Evolutionary conservation across 2,888 invertebrate genomes (phyloP).

Genomic region (Philopedon plagiatum): DNA sequence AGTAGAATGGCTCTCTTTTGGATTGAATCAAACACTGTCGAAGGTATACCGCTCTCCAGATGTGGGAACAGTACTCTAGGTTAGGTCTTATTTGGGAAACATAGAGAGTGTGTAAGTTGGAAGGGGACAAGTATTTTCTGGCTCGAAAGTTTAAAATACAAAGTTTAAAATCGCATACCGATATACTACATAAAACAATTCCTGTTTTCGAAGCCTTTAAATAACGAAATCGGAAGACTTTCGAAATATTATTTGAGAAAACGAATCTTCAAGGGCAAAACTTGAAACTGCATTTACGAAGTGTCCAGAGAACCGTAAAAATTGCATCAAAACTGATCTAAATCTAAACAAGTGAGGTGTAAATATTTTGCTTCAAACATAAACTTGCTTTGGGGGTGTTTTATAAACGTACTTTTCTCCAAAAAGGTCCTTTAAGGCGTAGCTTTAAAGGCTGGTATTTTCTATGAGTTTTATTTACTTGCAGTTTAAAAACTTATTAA

Average conservation of each 20-base stretch:
- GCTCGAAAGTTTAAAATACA: too few relatives aligned
- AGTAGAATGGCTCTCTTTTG: too few relatives aligned
- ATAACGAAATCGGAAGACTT: background rate
- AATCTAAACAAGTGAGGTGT: conserved; percentile 5
- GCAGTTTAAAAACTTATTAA: too few relatives aligned
- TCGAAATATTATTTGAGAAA: conserved; percentile 15
- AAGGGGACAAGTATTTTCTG: too few relatives aligned
- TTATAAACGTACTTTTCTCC: background rate
- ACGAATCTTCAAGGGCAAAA: background rate
- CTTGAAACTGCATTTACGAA: background rate
- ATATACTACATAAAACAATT: background rate
- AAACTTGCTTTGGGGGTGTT: background rate
- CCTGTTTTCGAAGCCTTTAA: conserved; percentile 1
- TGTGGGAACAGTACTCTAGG: too few relatives aligned
- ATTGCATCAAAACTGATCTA: conserved; percentile 1
- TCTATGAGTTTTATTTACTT: too few relatives aligned
- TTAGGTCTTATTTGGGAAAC: too few relatives aligned
- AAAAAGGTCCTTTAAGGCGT: too few relatives aligned
- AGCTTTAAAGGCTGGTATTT: too few relatives aligned
- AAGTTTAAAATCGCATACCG: background rate
- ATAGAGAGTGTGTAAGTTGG: too few relatives aligned
- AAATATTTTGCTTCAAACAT: background rate
- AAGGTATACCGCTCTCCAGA: too few relatives aligned
- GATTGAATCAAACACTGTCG: too few relatives aligned
- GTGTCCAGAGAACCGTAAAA: background rate